Base-by-base conservation (phyloP, 2,113 vertebrate species). In the Chaetura pelagica region DNA sequence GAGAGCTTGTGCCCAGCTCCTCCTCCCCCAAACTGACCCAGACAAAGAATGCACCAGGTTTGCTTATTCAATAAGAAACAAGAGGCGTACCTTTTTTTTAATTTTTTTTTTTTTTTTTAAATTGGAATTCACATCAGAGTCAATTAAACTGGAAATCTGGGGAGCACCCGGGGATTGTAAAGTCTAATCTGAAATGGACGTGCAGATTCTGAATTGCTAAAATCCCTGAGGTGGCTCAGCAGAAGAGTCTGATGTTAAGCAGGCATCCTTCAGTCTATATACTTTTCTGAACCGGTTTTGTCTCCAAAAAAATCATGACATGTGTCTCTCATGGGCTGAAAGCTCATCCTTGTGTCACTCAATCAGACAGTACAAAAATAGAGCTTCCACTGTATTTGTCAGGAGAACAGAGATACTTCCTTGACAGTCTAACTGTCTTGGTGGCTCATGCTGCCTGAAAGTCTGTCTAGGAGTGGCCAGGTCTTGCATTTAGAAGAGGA, bases 171-270 rank as follows among this genome's bases (percentile, higher is more conserved):
- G 17, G 48, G 24, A 26, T 49, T 74, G 8, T 51, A 49, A 12
- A 66, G 16, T 21, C 38, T 69, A 51, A 78, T 54, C 40, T 84
- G 77, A 79, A 94, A 89, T 21, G 73, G 80, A 93, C 26, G 2
- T 85, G 57, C 30, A 55, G 62, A 64, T 87, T 89, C 35, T 52
- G 44, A 58, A n/a, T 81, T 85, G 69, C 62, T 69, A 57, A 92
- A 91, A 87, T 40, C 38, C 61, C 19, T 44, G 35, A 76, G 78
- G 24, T 74, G 19, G 84, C 84, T 96, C 73, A 71, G 44, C 44
- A 86, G 67, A 84, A 68, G 42, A 96, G 38, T 92, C 59, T 96
- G 83, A 67, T 94, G 13, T 6, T 77, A 89, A 90, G 87, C 89
- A 82, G 96, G 86, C 0, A 17, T 93, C 49, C 42, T 48, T 84